Evolutionary conservation across 2,888 invertebrate species (phyloP), one percentile per base, ranked within the genome.

Genomic region (Malacosoma neustria): DNA sequence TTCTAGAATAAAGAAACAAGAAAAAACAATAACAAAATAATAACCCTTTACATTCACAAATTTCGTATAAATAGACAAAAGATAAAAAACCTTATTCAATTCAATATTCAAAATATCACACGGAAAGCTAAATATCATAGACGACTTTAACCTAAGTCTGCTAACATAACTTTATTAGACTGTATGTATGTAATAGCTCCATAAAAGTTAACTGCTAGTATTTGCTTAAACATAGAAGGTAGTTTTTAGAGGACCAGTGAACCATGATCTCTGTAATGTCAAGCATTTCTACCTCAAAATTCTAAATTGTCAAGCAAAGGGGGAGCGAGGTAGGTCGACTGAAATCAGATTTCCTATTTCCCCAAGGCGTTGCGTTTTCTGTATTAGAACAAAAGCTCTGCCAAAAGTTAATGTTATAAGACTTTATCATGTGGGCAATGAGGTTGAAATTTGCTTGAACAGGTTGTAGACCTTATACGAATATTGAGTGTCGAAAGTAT

Each of bases 121-220:
- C 22, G 22, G 22, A 22, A 22, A 22, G 22, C 9, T 7, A 22
- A 22, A 22, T 22, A 22, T 22, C 22, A 22, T 22, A 22, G 22
- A 22, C 22, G 22, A 22, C 6, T 22, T 3, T 22, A 22, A 22
- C 22, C 22, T 22, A 49, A 49, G 61, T 55, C 52, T 57, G 59
- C 49, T 61, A 61, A 69, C 68, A 74, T 66, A 60, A 72, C 62
- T 74, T 71, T 76, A 74, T 73, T 70, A 64, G 53, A 57, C 54
- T 51, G 55, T 69, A 74, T 73, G 63, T 68, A 71, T 72, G 72
- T 69, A 69, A 74, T 66, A 72, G 74, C 72, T 60, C 57, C 59
- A 76, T 80, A 76, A 79, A 80, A 76, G 67, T 72, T 73, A 73
- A 76, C 71, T 62, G 60, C 64, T 58, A 63, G 70, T 71, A 75